Evolutionary conservation across 2,888 invertebrate genomes (phyloP).

Genomic region (Imbricaverruca yamaguchii): DNA sequence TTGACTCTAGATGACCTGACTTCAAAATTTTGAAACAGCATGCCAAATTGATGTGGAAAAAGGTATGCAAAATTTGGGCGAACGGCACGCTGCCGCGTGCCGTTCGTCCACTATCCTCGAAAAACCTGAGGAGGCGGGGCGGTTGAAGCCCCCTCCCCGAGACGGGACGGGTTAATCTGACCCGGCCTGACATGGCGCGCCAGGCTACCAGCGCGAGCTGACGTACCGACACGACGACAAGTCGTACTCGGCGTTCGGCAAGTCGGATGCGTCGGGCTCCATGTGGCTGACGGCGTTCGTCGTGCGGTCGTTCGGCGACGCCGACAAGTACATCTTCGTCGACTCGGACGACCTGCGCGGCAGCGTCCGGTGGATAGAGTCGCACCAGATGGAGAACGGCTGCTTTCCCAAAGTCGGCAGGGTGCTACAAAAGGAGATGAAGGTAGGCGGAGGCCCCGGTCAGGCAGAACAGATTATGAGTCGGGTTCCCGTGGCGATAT

Average conservation of each 20-base stretch:
- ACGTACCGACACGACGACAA: conserved; percentile 66
- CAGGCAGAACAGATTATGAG: too few relatives aligned
- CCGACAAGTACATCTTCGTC: conserved; percentile 47
- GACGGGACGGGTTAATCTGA: too few relatives aligned
- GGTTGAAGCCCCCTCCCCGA: too few relatives aligned
- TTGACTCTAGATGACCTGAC: too few relatives aligned
- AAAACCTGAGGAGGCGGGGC: too few relatives aligned
- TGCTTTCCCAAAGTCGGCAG: conserved; percentile 32
- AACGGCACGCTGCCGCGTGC: too few relatives aligned
- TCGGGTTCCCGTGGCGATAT: too few relatives aligned
- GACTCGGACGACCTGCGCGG: conserved; percentile 48
- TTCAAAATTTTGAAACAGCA: too few relatives aligned
- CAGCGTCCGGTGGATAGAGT: conserved; percentile 43
- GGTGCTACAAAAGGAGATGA: conserved; percentile 35
- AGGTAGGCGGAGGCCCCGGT: conserved; percentile 29
- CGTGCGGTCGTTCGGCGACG: conserved; percentile 58
- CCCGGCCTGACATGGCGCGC: too few relatives aligned
- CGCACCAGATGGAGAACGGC: conserved; percentile 34
- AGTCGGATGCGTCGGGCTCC: conserved; percentile 56
- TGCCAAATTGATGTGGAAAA: too few relatives aligned
- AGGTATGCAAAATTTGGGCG: too few relatives aligned
- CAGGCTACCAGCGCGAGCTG: conserved; percentile 70
- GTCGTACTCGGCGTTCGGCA: conserved; percentile 73
- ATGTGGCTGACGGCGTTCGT: conserved; percentile 72
- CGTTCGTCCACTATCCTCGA: too few relatives aligned